Evolutionary conservation across 2,797 vertebrate genomes (phyloP).

Genomic region (Danio jaintianensis): DNA sequence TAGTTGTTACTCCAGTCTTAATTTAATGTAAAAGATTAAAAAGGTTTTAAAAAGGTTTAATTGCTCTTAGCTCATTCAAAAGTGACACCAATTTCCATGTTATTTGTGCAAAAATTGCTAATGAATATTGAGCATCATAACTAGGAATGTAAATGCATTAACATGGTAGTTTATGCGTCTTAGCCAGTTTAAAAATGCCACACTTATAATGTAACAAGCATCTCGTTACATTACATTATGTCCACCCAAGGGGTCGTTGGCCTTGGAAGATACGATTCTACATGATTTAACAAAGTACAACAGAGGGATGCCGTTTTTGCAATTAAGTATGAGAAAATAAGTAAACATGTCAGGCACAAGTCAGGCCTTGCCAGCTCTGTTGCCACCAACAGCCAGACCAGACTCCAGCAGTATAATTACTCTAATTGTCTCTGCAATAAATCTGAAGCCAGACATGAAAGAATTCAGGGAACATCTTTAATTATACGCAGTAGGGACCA

Average conservation of each 20-base stretch:
- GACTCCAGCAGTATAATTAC: constrained; percentile 71
- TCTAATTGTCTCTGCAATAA: constrained; percentile 78
- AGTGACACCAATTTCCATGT: neutral
- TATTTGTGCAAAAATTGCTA: neutral
- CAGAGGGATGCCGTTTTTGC: constrained; percentile 45
- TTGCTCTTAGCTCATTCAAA: neutral
- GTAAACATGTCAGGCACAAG: constrained; percentile 52
- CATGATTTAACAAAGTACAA: constrained; percentile 42
- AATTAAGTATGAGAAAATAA: constrained; percentile 55
- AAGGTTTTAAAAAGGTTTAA: no score
- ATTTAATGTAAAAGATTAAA: no score
- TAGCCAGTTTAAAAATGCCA: neutral
- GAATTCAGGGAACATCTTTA: constrained; percentile 70
- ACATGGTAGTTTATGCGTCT: neutral
- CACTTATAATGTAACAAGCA: neutral
- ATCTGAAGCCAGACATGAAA: constrained; percentile 78
- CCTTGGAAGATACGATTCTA: constrained; percentile 6
- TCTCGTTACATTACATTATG: no score
- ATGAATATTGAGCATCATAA: neutral
- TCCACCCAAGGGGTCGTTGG: neutral
- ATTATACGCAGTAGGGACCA: constrained; percentile 70
- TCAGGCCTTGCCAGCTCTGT: constrained; percentile 48
- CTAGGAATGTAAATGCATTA: neutral
- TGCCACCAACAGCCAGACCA: constrained; percentile 55
- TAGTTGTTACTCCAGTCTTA: no score